phyloP scores from a whole-genome alignment of 2,113 vertebrate genomes.

The Coracopsis vasa region DNA sequence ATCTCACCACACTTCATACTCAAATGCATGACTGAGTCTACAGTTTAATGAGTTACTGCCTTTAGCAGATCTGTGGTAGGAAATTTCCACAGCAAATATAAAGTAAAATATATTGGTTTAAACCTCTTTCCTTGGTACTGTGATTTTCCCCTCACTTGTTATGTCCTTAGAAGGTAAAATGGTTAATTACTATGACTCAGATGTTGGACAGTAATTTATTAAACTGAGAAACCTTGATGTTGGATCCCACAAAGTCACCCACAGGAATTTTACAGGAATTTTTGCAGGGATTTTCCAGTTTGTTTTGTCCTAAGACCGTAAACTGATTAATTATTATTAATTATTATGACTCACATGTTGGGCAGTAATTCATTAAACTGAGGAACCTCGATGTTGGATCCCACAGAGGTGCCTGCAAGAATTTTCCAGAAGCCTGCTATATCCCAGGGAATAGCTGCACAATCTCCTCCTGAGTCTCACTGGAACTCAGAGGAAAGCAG shows the following conservation, averaged over 20 bases:
- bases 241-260: background rate
- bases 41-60: background rate
- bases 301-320: background rate
- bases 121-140: background rate
- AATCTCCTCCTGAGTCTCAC: background rate
- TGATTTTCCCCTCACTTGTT: background rate
- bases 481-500: background rate
- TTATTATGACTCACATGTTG: background rate
- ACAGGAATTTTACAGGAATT: background rate
- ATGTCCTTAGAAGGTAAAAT: background rate
- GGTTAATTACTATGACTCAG: background rate
- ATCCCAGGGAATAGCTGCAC: background rate
- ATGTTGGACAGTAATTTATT: background rate
- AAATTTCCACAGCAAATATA: background rate
- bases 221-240: background rate
- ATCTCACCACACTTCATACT: background rate
- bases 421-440: background rate
- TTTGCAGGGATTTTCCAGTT: background rate
- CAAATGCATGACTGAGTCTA: background rate
- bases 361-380: background rate
- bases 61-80: background rate
- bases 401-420: background rate
- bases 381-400: background rate
- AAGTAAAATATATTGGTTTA: background rate
- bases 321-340: background rate